These are phyloP conservation scores for Musca domestica DNA, from an alignment of 1,140 invertebrate genomes.

Conservation along the genomic window DNA sequence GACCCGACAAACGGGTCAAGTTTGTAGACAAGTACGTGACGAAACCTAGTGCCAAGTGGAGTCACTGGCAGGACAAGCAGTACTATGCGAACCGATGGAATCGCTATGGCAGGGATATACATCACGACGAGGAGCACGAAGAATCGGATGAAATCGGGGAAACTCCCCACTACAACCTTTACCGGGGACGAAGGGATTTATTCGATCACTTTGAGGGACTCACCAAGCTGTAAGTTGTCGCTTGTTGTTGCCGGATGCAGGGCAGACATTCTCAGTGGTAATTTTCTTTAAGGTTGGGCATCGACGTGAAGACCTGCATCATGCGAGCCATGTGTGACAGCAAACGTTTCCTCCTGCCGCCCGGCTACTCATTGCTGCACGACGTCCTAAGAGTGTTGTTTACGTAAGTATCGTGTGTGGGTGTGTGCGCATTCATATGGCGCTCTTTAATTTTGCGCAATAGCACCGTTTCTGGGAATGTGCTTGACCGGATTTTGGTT, in stretches of 20 bases:
- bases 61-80: background rate
- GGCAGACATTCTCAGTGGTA: no score
- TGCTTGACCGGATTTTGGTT: background rate
- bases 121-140: background rate
- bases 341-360: constrained; percentile 42
- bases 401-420: constrained; percentile 33
- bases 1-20: constrained; percentile 14
- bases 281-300: constrained; percentile 31
- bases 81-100: constrained; percentile 27
- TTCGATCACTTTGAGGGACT: constrained; percentile 38
- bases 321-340: constrained; percentile 42
- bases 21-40: background rate
- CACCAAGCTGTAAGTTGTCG: constrained; percentile 33
- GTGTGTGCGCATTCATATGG: background rate
- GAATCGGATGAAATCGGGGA: background rate
- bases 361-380: constrained; percentile 47
- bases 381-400: constrained; percentile 44
- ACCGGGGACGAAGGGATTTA: constrained; percentile 42
- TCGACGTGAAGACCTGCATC: constrained; percentile 47
- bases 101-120: background rate
- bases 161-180: constrained; percentile 32
- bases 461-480: background rate
- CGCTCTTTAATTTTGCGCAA: background rate
- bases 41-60: background rate
- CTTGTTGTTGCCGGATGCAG: background rate